Base-by-base conservation (phyloP, 2,113 vertebrate species). In the Paramormyrops kingsleyae region DNA sequence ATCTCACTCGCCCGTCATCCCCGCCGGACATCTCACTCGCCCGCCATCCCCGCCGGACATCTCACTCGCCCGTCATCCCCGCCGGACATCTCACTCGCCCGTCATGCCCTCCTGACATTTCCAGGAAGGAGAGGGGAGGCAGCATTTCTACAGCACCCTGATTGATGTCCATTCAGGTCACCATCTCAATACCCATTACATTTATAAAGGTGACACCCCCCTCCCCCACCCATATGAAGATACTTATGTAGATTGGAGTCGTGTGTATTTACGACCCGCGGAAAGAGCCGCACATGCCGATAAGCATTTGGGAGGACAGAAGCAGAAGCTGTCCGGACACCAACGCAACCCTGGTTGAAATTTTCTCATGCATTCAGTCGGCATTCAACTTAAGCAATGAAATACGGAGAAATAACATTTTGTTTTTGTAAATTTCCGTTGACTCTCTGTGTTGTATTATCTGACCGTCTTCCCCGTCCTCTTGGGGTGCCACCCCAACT, bases 401-500 rank as follows among this genome's bases (percentile, higher is more conserved):
- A 47, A 50, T n/a, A 27, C 4, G 0, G 4, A 19, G 8, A 84
- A 84, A 47, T 13, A 47, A 13, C 24, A 17, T 39, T 53, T 53
- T 77, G 5, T 77, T 35, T 17, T 39, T 39, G 12, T 42, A 39
- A 80, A 80, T 39, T 77, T 39, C 31, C 31, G 0, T 77, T 19
- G 35, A 7, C 35, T 42, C 35, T 19, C 74, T 8, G 35, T 15
- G 39, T 80, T 15, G 13, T 13, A 10, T 9, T 49, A 6, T 85
- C 83, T 44, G 46, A 42, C 42, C 39, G 83, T 50, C 21, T 31
- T 27, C 31, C 21, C 7, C 83, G 46, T 50, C 83, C 83, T 15
- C 47, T 50, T 31, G 83, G 44, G 62, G 59, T 91, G 90, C 91
- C 85, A 2, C 44, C 87, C 83, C 89, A 90, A 87, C 90, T 88